A percentile compares a stretch with the other conserved stretches of the same genome.
Conservation (phyloP, 2,797 vertebrate genomes). For the Parotocinclus haroldoi region DNA sequence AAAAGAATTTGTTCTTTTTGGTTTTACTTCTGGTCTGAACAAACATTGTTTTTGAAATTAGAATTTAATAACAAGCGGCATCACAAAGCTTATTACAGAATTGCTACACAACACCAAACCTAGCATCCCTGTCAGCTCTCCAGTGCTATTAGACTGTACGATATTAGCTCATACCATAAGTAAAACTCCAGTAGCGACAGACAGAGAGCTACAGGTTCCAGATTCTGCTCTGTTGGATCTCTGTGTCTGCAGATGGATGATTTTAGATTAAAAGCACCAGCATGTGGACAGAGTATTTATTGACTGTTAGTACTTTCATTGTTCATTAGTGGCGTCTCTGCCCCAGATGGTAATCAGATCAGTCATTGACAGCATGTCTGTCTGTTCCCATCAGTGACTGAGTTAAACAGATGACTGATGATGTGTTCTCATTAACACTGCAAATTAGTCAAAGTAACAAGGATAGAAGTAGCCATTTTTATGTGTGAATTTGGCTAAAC, state of each 20-base stretch:
- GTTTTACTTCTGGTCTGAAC: too few relatives aligned
- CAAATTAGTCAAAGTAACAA: conserved; percentile 5
- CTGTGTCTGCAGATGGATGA: background rate
- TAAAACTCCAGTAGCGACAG: background rate
- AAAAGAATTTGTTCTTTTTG: too few relatives aligned
- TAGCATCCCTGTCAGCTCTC: too few relatives aligned
- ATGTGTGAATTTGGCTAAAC: conserved; percentile 3
- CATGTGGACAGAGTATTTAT: background rate
- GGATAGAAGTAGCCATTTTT: conserved; percentile 13
- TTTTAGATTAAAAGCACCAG: background rate
- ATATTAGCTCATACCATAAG: too few relatives aligned
- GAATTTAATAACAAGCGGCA: too few relatives aligned
- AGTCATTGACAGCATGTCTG: conserved; percentile 28
- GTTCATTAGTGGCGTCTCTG: conserved; percentile 20
- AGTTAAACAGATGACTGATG: conserved; percentile 21
- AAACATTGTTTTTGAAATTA: too few relatives aligned
- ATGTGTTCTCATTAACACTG: conserved; percentile 11
- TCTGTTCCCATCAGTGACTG: conserved; percentile 21
- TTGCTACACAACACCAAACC: too few relatives aligned
- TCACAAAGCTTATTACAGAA: too few relatives aligned
- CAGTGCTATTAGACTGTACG: too few relatives aligned
- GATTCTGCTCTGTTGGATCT: background rate
- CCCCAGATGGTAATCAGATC: conserved; percentile 22
- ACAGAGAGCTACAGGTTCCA: too few relatives aligned
- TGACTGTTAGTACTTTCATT: conserved; percentile 10